Evolutionary conservation across 37 sponge, comb jelly and placozoan genomes (phyloP).

Genomic region (Halichondria panicea): DNA sequence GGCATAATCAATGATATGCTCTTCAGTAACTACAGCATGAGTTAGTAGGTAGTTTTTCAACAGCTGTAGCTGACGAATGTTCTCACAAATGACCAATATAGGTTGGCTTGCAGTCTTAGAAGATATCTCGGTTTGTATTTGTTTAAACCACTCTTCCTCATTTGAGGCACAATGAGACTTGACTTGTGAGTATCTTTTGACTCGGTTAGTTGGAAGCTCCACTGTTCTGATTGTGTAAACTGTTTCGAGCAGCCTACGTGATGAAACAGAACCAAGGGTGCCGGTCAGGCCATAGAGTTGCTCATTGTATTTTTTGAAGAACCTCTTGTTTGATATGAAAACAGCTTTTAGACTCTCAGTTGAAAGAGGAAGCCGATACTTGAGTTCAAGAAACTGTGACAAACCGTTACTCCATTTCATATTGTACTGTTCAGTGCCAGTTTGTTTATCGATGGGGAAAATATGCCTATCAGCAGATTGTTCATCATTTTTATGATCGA

Average conservation of each 20-base stretch:
- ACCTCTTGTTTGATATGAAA: constrained; percentile 1
- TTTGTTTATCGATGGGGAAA: constrained; percentile 2
- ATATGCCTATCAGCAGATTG: not conserved
- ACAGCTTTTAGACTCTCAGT: constrained; percentile 5
- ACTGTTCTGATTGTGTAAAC: not conserved
- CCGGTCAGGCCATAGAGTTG: not conserved
- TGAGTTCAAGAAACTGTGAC: not conserved
- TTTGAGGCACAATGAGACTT: not conserved
- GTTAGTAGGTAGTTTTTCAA: too few relatives aligned
- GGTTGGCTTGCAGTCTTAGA: not conserved
- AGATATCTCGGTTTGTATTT: not conserved
- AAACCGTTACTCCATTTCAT: constrained; percentile 9
- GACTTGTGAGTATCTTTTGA: not conserved
- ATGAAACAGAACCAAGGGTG: not conserved
- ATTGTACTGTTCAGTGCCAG: constrained; percentile 1
- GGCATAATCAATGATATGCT: too few relatives aligned
- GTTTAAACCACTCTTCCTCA: not conserved
- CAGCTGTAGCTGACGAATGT: too few relatives aligned
- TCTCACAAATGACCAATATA: not conserved
- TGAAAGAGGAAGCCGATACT: not conserved
- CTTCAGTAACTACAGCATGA: too few relatives aligned
- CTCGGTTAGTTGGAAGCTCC: not conserved
- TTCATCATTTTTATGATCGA: not conserved
- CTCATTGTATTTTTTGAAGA: not conserved
- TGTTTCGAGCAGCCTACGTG: not conserved